A percentile compares a stretch with the other conserved stretches of the same genome.
These are phyloP conservation scores for Cremastobaeus sp. DNA, from an alignment of 2,888 invertebrate genomes.

Conservation along the genomic window DNA sequence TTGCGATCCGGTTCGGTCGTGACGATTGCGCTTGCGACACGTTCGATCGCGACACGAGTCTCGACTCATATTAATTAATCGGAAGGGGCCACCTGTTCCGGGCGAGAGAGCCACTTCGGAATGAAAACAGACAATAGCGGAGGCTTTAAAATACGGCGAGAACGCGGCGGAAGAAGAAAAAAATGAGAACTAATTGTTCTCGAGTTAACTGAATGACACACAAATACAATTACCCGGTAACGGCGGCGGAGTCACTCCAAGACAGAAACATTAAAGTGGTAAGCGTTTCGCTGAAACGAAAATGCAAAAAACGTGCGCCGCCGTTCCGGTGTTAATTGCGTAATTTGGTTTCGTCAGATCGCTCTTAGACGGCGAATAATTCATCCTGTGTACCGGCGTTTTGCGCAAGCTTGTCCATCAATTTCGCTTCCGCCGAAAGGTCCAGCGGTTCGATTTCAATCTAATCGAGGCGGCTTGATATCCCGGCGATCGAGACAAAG, in stretches of 20 bases:
- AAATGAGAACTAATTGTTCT: slow-evolving; percentile 36
- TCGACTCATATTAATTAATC: slow-evolving; percentile 15
- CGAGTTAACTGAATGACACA: slow-evolving; percentile 46
- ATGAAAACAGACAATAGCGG: slow-evolving; percentile 24
- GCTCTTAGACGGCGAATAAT: slow-evolving; percentile 15
- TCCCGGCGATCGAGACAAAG: no score
- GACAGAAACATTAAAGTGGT: slow-evolving; percentile 35
- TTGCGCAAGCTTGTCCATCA: slow-evolving; percentile 3
- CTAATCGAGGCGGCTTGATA: no score
- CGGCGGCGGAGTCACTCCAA: slow-evolving; percentile 25
- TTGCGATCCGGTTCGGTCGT: neutral
- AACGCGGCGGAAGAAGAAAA: slow-evolving; percentile 4
- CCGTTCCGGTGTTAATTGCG: slow-evolving; percentile 27
- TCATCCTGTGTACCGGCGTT: slow-evolving; percentile 11
- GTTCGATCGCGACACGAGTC: neutral
- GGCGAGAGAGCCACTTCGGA: slow-evolving; percentile 4
- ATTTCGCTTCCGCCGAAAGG: neutral
- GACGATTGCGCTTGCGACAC: neutral
- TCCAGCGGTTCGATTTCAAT: neutral
- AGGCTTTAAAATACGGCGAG: slow-evolving; percentile 13
- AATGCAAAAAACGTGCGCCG: slow-evolving; percentile 33
- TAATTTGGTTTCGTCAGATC: slow-evolving; percentile 36
- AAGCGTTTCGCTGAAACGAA: slow-evolving; percentile 30
- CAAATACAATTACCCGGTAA: slow-evolving; percentile 45
- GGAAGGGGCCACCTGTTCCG: slow-evolving; percentile 30